A percentile compares a stretch with the other conserved stretches of the same genome.
Evolutionary conservation across 2,888 invertebrate genomes (phyloP).

Genomic region (Hirtodrosophila alboralis): DNA sequence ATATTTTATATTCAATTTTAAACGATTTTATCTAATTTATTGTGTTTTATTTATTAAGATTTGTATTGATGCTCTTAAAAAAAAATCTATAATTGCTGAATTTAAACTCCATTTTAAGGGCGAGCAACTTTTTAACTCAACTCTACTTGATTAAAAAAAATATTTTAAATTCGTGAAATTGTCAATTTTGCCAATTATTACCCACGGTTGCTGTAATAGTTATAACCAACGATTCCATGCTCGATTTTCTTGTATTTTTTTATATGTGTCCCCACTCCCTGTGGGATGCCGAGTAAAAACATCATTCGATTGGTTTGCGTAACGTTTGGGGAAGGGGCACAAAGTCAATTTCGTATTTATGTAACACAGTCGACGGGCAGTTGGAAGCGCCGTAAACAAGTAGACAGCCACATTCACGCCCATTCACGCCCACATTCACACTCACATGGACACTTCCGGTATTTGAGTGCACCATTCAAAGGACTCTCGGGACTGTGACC

Average conservation of each 20-base stretch:
- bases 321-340: slow-evolving; percentile 47
- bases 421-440: slow-evolving; percentile 27
- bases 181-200: no score
- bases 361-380: slow-evolving; percentile 68
- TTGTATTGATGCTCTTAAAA: no score
- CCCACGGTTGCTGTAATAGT: slow-evolving; percentile 14
- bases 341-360: slow-evolving; percentile 76
- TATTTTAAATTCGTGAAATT: no score
- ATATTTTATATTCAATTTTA: no score
- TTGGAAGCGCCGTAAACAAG: slow-evolving; percentile 69
- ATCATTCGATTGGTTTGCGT: slow-evolving; percentile 61
- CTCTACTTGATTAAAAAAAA: no score
- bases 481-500: slow-evolving; percentile 49
- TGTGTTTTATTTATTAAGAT: no score
- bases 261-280: neutral
- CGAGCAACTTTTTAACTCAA: no score
- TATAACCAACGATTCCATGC: slow-evolving; percentile 15
- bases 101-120: no score
- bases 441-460: slow-evolving; percentile 28
- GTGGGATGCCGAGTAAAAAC: slow-evolving; percentile 25
- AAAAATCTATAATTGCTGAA: no score
- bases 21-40: no score
- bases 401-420: slow-evolving; percentile 34
- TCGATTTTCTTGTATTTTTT: slow-evolving; percentile 14
- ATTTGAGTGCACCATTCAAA: slow-evolving; percentile 22